Conservation (phyloP, 1,140 invertebrate genomes). For the Apocrypta bakeri region DNA sequence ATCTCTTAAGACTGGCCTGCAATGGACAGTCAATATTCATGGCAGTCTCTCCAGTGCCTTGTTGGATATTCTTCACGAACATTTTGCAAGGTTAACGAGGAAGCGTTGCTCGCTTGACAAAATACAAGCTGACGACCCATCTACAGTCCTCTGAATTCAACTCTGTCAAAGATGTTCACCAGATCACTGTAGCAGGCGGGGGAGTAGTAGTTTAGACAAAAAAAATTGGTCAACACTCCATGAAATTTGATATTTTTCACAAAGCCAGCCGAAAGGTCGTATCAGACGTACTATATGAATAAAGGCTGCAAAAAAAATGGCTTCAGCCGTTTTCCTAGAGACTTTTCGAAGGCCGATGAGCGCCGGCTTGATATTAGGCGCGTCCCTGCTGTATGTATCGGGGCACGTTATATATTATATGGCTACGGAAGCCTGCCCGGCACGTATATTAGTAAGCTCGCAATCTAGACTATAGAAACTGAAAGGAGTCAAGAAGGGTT, state of each 20-base stretch:
- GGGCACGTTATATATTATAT: neutral
- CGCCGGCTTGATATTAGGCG: slow-evolving; percentile 22
- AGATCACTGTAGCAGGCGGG: neutral
- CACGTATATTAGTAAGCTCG: neutral
- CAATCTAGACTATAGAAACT: neutral
- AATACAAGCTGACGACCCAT: slow-evolving; percentile 37
- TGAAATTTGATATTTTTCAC: neutral
- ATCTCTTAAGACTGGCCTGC: slow-evolving; percentile 81
- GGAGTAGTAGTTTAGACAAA: neutral
- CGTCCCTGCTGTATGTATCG: neutral
- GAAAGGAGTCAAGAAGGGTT: neutral
- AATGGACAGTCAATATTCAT: slow-evolving; percentile 79
- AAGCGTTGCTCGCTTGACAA: neutral
- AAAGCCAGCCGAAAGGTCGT: neutral
- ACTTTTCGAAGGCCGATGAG: neutral
- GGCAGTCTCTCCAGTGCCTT: slow-evolving; percentile 59
- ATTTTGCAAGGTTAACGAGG: slow-evolving; percentile 33
- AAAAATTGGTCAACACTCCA: neutral
- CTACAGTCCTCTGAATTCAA: slow-evolving; percentile 28
- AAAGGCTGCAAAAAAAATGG: neutral
- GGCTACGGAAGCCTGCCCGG: neutral
- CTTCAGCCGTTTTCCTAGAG: neutral
- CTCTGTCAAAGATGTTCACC: neutral
- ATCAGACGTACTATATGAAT: neutral
- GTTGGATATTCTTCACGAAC: slow-evolving; percentile 50